Evolutionary conservation across 1,140 invertebrate species (phyloP).

Genomic region (Nylanderia fulva): DNA sequence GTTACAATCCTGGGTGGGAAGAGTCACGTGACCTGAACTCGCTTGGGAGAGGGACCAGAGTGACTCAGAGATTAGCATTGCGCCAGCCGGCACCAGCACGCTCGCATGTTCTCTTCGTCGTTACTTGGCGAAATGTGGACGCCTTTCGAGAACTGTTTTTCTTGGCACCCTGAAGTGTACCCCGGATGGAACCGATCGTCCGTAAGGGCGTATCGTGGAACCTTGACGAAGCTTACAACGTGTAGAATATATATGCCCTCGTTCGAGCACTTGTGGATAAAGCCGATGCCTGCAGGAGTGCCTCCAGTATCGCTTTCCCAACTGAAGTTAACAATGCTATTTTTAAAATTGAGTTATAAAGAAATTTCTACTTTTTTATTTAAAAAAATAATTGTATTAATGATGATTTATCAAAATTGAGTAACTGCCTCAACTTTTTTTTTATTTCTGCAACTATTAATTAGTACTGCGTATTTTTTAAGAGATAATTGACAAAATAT

Average conservation of each 20-base stretch:
- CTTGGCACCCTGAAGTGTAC: conserved; percentile 76
- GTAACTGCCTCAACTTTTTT: too few relatives aligned
- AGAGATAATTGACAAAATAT: neutral
- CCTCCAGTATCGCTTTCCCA: neutral
- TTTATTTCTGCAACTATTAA: neutral
- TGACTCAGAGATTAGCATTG: too few relatives aligned
- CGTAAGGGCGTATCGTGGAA: conserved; percentile 51
- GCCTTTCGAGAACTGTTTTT: conserved; percentile 83
- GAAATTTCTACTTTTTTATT: neutral
- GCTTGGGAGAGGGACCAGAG: too few relatives aligned
- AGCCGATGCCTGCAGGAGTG: conserved; percentile 25
- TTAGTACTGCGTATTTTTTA: neutral
- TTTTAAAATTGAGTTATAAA: neutral
- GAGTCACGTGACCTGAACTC: neutral
- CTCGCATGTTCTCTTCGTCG: conserved; percentile 72
- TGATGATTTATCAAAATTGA: neutral
- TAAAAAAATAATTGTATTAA: neutral
- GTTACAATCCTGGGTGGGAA: neutral
- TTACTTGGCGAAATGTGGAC: conserved; percentile 85
- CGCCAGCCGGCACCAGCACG: conserved; percentile 2
- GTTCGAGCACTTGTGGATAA: conserved; percentile 30
- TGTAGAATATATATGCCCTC: neutral
- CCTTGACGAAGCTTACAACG: conserved; percentile 19
- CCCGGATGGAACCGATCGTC: conserved; percentile 63
- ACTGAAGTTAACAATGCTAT: conserved; percentile 31